Evolutionary conservation across 2,888 invertebrate genomes (phyloP), one percentile per base, ranked within the genome.

Genomic region (Lochmaea crataegi): DNA sequence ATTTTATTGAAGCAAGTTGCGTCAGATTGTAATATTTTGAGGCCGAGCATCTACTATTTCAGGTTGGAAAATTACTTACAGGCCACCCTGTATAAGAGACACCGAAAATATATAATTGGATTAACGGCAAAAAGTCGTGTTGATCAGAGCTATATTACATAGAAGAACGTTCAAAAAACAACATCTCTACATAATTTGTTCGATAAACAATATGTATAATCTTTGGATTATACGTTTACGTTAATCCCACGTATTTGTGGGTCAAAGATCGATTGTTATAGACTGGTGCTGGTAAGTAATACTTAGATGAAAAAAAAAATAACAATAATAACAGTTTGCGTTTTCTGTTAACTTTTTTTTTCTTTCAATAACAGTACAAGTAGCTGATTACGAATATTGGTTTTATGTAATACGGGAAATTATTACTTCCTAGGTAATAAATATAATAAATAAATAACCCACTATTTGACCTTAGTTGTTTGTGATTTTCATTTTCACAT

Each of bases 241-340:
- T 60, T 32, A 60, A 60, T 60, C 60, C 60, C 60, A 60, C 60
- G 60, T 32, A 26, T 38, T 26, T 60, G n/a, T 60, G 38, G 60
- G 60, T 60, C 60, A 60, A 60, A 60, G 32, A 60, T 60, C 60
- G 60, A 60, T 60, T 38, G 32, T 53, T 53, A 53, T 18, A 6
- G 18, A 10, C 53, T 18, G 9, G 53, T 18, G 18, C 53, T 18
- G 16, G 53, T 53, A 53, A 53, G 16, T 53, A 53, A 16, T 53
- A 53, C 53, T 10, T 53, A 53, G 18, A 53, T 42, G 42, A 42
- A 42, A 32, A 32, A 32, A 4, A 32, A n/a, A n/a, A n/a, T 32
- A 32, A 45, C 45, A 45, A 45, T 45, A 16, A 53, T 53, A 53
- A 53, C 16, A 53, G 18, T 16, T 9, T 53, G 51, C n/a, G 51